phyloP scores from a whole-genome alignment of 2,113 vertebrate species.

The Cyprinodon brontotheroides region DNA sequence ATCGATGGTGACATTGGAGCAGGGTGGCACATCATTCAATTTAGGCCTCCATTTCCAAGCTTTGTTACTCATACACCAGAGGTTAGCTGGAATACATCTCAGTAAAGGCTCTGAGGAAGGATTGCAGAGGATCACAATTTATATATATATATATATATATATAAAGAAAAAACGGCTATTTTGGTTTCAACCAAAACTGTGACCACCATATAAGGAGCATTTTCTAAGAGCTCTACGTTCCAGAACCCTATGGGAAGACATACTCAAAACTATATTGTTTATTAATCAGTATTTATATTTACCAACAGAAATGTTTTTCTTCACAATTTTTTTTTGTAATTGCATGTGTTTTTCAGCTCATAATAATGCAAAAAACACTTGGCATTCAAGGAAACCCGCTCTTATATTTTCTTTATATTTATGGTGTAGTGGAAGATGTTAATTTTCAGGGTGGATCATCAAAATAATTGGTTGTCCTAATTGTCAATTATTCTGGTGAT shows the following conservation, averaged over 20 bases:
- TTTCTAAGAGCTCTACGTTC: not conserved
- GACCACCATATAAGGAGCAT: not conserved
- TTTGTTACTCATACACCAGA: not conserved
- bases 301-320: not conserved
- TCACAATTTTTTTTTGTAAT: not conserved
- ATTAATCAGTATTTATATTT: not conserved
- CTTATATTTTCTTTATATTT: no score
- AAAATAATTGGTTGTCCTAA: no score
- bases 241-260: not conserved
- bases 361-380: no score
- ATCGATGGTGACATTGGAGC: constrained; percentile 16
- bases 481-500: no score
- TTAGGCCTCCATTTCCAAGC: constrained; percentile 4
- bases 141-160: no score
- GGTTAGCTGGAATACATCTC: not conserved
- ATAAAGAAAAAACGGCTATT: not conserved
- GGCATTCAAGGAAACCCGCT: no score
- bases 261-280: no score
- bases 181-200: not conserved
- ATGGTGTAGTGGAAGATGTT: no score
- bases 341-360: not conserved
- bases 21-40: constrained; percentile 4
- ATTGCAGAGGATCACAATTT: not conserved
- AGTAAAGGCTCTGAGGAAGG: not conserved
- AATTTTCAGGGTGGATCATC: no score